A percentile compares a stretch with the other conserved stretches of the same genome.
These are phyloP conservation scores for Hemithea aestivaria DNA, from an alignment of 2,888 invertebrate genomes.

Conservation along the genomic window DNA sequence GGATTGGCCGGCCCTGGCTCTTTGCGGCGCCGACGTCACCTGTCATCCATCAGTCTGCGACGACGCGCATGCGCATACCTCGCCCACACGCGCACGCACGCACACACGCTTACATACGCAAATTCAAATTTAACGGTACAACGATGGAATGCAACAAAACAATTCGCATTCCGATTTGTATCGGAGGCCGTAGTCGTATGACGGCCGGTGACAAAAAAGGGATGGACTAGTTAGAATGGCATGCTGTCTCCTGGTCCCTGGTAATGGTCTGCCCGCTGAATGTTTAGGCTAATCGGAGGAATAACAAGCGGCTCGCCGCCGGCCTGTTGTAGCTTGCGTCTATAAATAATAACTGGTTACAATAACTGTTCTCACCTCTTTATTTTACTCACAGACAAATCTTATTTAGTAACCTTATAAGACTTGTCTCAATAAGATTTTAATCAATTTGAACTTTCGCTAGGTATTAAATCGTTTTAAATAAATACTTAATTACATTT, in stretches of 20 bases:
- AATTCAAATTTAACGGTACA: slow-evolving; percentile 75
- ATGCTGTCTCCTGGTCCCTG: too few species aligned
- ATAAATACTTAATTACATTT: slow-evolving; percentile 64
- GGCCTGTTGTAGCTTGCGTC: neutral
- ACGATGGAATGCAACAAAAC: slow-evolving; percentile 67
- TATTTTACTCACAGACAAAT: too few species aligned
- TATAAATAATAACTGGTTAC: too few species aligned
- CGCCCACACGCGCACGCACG: slow-evolving; percentile 23
- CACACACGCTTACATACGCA: slow-evolving; percentile 38
- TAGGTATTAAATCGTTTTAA: too few species aligned
- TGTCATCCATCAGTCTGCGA: slow-evolving; percentile 78
- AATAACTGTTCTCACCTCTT: too few species aligned
- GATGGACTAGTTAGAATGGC: slow-evolving; percentile 56
- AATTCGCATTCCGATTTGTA: slow-evolving; percentile 57
- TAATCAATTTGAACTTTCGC: too few species aligned
- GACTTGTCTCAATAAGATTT: too few species aligned
- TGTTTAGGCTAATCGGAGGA: slow-evolving; percentile 31
- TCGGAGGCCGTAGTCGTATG: slow-evolving; percentile 42
- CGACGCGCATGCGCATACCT: slow-evolving; percentile 65
- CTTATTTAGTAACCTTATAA: too few species aligned
- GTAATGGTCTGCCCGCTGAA: slow-evolving; percentile 36
- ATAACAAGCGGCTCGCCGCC: slow-evolving; percentile 14
- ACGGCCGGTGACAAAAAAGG: slow-evolving; percentile 56
- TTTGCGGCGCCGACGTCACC: slow-evolving; percentile 56
- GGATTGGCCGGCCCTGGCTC: slow-evolving; percentile 45